These are phyloP conservation scores for Halyomorpha halys DNA, from an alignment of 1,140 invertebrate genomes.

Conservation along the genomic window DNA sequence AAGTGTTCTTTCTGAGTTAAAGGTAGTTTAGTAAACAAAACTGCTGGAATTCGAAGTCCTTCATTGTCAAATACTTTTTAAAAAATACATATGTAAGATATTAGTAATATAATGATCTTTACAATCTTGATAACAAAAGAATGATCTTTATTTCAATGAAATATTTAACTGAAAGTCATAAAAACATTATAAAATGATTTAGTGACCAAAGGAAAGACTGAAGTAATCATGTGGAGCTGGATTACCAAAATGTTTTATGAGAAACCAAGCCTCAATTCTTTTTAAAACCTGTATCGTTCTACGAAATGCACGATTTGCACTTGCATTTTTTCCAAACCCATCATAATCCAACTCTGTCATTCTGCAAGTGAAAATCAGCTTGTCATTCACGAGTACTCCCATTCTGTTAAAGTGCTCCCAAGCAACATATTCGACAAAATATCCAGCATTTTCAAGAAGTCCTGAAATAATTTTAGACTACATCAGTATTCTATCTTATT, in stretches of 20 bases:
- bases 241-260: neutral
- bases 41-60: too few relatives aligned
- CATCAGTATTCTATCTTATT: too few relatives aligned
- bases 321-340: neutral
- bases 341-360: conserved; percentile 3
- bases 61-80: too few relatives aligned
- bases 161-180: too few relatives aligned
- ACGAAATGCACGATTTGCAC: neutral
- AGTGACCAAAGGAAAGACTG: neutral
- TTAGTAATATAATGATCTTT: too few relatives aligned
- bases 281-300: neutral
- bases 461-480: too few relatives aligned
- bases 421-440: neutral
- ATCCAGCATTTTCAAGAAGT: neutral
- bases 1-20: too few relatives aligned
- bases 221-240: neutral
- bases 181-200: neutral
- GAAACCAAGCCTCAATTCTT: neutral
- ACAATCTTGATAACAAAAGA: too few relatives aligned
- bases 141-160: too few relatives aligned
- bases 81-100: too few relatives aligned
- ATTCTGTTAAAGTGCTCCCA: conserved; percentile 11
- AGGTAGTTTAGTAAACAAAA: too few relatives aligned
- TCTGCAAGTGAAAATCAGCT: conserved; percentile 1
- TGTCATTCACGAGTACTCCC: neutral